Evolutionary conservation across 2,797 vertebrate species (phyloP).

Genomic region (Sciurus vulgaris): DNA sequence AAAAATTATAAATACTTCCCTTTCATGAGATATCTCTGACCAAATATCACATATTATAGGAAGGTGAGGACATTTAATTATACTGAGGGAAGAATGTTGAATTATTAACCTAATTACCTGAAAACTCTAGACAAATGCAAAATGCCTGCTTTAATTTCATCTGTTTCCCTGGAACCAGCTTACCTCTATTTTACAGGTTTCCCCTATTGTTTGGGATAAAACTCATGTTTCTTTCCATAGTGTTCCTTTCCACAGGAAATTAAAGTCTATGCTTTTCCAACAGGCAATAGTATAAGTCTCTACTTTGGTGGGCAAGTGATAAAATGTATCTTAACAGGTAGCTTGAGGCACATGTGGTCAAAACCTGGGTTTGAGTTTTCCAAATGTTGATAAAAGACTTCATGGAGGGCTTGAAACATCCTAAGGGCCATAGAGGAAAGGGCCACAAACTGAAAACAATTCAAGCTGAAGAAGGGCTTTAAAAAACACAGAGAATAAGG

Average conservation of each 20-base stretch:
- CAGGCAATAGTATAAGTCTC: slow-evolving; percentile 63
- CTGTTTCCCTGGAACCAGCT: neutral
- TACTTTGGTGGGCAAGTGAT: slow-evolving; percentile 66
- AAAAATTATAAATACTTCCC: neutral
- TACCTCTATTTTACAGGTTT: slow-evolving; percentile 52
- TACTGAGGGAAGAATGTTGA: neutral
- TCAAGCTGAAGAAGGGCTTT: neutral
- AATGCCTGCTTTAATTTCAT: neutral
- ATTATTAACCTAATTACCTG: neutral
- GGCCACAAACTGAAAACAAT: slow-evolving; percentile 20
- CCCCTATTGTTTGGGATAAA: slow-evolving; percentile 75
- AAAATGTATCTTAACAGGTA: slow-evolving; percentile 79
- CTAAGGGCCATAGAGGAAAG: neutral
- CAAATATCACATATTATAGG: neutral
- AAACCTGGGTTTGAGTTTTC: slow-evolving; percentile 74
- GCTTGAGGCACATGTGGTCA: slow-evolving; percentile 72
- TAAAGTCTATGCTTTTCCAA: slow-evolving; percentile 82
- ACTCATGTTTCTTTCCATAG: slow-evolving; percentile 76
- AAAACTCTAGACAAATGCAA: slow-evolving; percentile 45
- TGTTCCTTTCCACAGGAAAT: slow-evolving; percentile 85
- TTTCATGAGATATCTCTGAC: neutral
- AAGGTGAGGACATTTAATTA: neutral
- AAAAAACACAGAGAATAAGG: neutral
- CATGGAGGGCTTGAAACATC: slow-evolving; percentile 55
- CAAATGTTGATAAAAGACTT: slow-evolving; percentile 66